Evolutionary conservation across 2,113 vertebrate species (phyloP).

Genomic region (Spea multiplicata): DNA sequence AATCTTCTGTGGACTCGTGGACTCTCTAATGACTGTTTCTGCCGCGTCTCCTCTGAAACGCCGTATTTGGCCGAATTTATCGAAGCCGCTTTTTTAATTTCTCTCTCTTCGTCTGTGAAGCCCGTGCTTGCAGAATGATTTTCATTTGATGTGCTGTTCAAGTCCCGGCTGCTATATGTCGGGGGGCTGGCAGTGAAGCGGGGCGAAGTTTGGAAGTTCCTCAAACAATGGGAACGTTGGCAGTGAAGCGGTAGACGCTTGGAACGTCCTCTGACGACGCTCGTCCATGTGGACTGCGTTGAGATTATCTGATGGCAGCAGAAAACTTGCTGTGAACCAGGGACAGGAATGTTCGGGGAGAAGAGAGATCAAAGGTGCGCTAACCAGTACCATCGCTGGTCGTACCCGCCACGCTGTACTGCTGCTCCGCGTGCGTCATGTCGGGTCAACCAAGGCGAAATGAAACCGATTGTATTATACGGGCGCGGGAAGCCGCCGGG

Average conservation of each 20-base stretch:
- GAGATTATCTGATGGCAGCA: conserved; percentile 30
- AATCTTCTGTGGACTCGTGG: not conserved
- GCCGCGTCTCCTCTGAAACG: not conserved
- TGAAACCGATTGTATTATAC: not conserved
- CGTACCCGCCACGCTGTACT: not conserved
- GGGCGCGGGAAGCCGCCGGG: too few species aligned
- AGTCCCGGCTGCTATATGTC: not conserved
- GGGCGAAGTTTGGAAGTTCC: conserved; percentile 17
- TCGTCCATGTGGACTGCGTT: not conserved
- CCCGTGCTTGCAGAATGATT: conserved; percentile 29
- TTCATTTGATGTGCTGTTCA: conserved; percentile 26
- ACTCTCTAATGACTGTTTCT: not conserved
- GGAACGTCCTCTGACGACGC: conserved; percentile 32
- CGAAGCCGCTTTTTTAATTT: not conserved
- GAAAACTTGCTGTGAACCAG: conserved; percentile 18
- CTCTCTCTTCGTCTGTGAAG: not conserved
- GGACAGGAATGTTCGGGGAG: conserved; percentile 9
- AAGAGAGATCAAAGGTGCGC: conserved; percentile 26
- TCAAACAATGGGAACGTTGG: conserved; percentile 8
- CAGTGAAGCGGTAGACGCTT: conserved; percentile 33
- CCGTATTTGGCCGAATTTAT: not conserved
- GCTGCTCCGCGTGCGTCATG: not conserved
- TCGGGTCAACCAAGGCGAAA: not conserved
- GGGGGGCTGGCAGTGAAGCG: conserved; percentile 36
- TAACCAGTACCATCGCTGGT: not conserved